Evolutionary conservation across 2,888 invertebrate species (phyloP).

Genomic region (Volucella zonaria): DNA sequence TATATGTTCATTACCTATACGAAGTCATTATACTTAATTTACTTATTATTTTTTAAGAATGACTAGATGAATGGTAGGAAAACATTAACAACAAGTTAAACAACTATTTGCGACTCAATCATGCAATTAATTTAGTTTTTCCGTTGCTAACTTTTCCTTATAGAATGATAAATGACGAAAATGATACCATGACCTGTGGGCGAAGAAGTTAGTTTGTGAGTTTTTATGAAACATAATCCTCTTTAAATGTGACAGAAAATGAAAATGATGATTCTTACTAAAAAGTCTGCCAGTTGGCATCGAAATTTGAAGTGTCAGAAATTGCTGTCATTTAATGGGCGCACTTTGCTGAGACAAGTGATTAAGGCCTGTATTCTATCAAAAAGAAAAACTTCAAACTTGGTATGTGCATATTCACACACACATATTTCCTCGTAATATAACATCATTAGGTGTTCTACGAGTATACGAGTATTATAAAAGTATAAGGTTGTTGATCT

Average conservation of each 20-base stretch:
- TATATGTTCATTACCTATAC: too few relatives aligned
- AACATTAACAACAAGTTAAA: too few relatives aligned
- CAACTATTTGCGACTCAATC: too few relatives aligned
- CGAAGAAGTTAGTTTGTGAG: neutral
- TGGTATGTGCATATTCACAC: neutral
- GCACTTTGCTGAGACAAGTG: constrained; percentile 2
- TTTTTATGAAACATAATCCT: neutral
- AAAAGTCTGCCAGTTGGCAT: constrained; percentile 18
- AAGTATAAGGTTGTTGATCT: too few relatives aligned
- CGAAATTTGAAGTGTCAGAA: constrained; percentile 20
- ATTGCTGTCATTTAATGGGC: constrained; percentile 16
- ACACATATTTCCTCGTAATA: too few relatives aligned
- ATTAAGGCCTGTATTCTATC: constrained; percentile 5
- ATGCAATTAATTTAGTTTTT: neutral
- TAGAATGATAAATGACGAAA: neutral
- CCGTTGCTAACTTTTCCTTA: neutral
- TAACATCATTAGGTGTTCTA: too few relatives aligned
- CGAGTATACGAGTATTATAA: too few relatives aligned
- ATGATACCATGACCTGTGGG: neutral
- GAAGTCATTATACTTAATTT: too few relatives aligned
- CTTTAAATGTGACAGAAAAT: constrained; percentile 23
- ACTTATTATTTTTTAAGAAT: too few relatives aligned
- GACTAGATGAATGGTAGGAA: too few relatives aligned
- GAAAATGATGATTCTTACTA: constrained; percentile 27
- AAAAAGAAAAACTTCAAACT: constrained; percentile 8